Base-by-base conservation (phyloP, 2,113 vertebrate species). In the Chaenocephalus aceratus region DNA sequence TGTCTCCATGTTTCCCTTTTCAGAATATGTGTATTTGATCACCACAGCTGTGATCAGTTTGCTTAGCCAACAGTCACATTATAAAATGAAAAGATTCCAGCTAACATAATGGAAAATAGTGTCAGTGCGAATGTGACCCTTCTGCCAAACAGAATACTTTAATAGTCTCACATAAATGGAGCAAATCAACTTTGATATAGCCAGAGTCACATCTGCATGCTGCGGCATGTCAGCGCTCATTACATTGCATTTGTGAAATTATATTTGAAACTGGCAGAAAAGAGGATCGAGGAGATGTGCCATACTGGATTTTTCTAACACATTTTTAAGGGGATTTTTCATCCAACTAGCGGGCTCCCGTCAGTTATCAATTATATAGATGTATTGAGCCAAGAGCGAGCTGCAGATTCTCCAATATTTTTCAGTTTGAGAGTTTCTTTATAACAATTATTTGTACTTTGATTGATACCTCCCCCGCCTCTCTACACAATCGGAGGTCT, bases 401-500 rank as follows among this genome's bases (percentile, higher is more conserved):
- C 60, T 51, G 48, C 56, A 69, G 21, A 66, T 83, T 26, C 44
- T 79, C 59, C 6, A 61, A 9, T 36, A 65, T 62, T 81, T 60
- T 46, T 51, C 15, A 13, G 36, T 68, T 23, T 16, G 62, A 68
- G 48, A 73, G 65, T 68, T 80, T 77, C 21, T 56, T 81, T 61
- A 57, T 72, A 45, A 53, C 54, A 64, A 60, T 82, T 83, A 63
- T 92, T 87, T 72, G 46, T 46, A 61, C 57, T 73, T 69, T 81
- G 80, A 87, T 88, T 84, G 79, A 91, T 85, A 75, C 66, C 57
- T 78, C 58, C 79, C 72, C 72, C 61, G 58, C 84, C 83, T 82
- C 82, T 85, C 75, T 62, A 34, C 79, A 79, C 72, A 64, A 82
- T 72, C 87, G 88, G 87, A 91, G 87, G 85, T 92, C 86, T 89